phyloP scores from a whole-genome alignment of 30 jellyfish, hydroid and myxozoan genomes.

The Aurelia sp. region DNA sequence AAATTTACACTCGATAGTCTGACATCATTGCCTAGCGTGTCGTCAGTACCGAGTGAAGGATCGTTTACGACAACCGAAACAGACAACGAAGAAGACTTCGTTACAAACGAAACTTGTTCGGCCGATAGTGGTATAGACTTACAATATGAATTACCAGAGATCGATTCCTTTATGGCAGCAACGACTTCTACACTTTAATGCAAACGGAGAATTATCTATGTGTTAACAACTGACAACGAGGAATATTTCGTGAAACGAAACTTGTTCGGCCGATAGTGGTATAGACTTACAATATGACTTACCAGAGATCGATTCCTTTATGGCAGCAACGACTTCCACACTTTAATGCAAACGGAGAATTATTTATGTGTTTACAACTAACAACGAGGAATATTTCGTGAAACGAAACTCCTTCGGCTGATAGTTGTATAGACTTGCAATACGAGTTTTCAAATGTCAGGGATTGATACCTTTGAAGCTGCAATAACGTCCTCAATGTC shows the following conservation, averaged over 20 bases:
- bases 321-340: constrained; percentile 45
- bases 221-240: too few species aligned
- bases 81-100: constrained; percentile 47
- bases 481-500: too few species aligned
- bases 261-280: constrained; percentile 56
- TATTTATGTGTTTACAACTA: too few species aligned
- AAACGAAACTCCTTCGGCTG: too few species aligned
- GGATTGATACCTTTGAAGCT: too few species aligned
- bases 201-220: too few species aligned
- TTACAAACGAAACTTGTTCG: constrained; percentile 16
- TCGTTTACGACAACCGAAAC: constrained; percentile 28
- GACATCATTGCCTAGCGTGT: constrained; percentile 45
- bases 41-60: constrained; percentile 40
- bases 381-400: too few species aligned
- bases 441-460: too few species aligned
- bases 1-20: constrained; percentile 47
- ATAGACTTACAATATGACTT: constrained; percentile 32
- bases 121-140: constrained; percentile 64
- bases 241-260: too few species aligned
- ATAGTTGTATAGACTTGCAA: too few species aligned
- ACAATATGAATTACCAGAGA: constrained; percentile 17
- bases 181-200: constrained; percentile 30
- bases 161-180: constrained; percentile 39
- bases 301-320: constrained; percentile 20
- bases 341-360: neutral